A percentile compares a stretch with the other conserved stretches of the same genome.
Evolutionary conservation across 2,888 invertebrate species (phyloP).

Genomic region (Lymantria monacha): DNA sequence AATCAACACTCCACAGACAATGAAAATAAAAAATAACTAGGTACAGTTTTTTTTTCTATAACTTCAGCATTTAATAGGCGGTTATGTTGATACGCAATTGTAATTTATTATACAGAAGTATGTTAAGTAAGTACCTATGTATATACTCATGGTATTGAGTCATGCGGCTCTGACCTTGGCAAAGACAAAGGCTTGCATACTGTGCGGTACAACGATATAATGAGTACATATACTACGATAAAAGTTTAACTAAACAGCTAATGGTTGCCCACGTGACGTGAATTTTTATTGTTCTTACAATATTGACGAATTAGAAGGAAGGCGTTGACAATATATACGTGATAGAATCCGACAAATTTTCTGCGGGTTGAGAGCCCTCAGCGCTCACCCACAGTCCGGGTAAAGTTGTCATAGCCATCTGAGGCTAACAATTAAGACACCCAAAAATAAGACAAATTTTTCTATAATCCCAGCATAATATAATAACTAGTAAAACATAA

Average conservation of each 20-base stretch:
- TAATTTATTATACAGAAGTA: too few relatives aligned
- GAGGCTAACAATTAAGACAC: too few relatives aligned
- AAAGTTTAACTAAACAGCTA: slow-evolving; percentile 64
- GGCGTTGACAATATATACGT: slow-evolving; percentile 11
- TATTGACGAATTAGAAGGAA: slow-evolving; percentile 41
- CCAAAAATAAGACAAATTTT: too few relatives aligned
- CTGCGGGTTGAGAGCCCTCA: too few relatives aligned
- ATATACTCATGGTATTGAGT: slow-evolving; percentile 35
- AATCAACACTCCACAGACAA: background rate
- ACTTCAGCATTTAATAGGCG: background rate
- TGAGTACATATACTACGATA: slow-evolving; percentile 59
- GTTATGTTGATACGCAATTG: slow-evolving; percentile 12
- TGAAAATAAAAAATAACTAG: background rate
- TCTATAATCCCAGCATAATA: too few relatives aligned
- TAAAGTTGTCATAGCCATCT: too few relatives aligned
- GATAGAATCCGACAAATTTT: too few relatives aligned
- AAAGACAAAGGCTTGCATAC: slow-evolving; percentile 66
- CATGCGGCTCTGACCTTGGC: slow-evolving; percentile 58
- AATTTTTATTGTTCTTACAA: slow-evolving; percentile 49
- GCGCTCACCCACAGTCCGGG: too few relatives aligned
- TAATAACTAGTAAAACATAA: too few relatives aligned
- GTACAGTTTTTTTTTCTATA: background rate
- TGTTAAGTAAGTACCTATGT: slow-evolving; percentile 20
- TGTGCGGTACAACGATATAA: slow-evolving; percentile 55
- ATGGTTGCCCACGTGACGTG: slow-evolving; percentile 40